A percentile compares a stretch with the other conserved stretches of the same genome.
These are phyloP conservation scores for Pollenia griseotomentosa DNA, from an alignment of 2,888 invertebrate species.

Conservation along the genomic window DNA sequence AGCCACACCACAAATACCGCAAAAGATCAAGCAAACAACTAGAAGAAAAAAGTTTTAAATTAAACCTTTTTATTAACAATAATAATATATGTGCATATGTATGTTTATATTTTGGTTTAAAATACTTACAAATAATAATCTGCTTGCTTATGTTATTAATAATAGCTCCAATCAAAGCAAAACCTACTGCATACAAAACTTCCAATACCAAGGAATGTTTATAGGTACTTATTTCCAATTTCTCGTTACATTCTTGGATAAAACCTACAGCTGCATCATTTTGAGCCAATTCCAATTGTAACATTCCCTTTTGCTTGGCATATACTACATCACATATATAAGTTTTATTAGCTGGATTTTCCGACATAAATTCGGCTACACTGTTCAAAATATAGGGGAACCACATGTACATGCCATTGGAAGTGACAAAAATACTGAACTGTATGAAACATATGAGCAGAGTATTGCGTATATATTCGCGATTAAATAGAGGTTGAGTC, in stretches of 20 bases:
- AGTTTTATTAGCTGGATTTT: constrained; percentile 77
- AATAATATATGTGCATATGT: too few relatives aligned
- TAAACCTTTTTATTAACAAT: background rate
- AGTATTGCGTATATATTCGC: constrained; percentile 78
- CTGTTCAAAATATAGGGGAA: constrained; percentile 82
- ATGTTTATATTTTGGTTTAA: background rate
- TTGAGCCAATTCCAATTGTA: constrained; percentile 48
- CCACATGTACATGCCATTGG: constrained; percentile 82
- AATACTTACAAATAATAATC: constrained; percentile 78
- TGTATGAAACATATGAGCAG: constrained; percentile 80
- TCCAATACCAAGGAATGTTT: constrained; percentile 79
- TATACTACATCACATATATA: constrained; percentile 80
- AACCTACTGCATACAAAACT: constrained; percentile 78
- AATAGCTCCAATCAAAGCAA: constrained; percentile 78
- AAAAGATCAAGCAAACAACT: constrained; percentile 76
- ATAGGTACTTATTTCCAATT: constrained; percentile 79
- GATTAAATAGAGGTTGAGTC: constrained; percentile 81
- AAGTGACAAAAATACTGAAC: constrained; percentile 81
- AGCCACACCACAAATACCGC: constrained; percentile 78
- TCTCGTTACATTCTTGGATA: constrained; percentile 75
- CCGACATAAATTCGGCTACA: constrained; percentile 78
- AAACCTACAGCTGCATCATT: constrained; percentile 25
- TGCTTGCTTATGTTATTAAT: constrained; percentile 79
- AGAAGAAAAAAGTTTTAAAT: constrained; percentile 23
- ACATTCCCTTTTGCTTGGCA: constrained; percentile 73